Evolutionary conservation across 2,888 invertebrate genomes (phyloP).

Genomic region (Panzeria rudis): DNA sequence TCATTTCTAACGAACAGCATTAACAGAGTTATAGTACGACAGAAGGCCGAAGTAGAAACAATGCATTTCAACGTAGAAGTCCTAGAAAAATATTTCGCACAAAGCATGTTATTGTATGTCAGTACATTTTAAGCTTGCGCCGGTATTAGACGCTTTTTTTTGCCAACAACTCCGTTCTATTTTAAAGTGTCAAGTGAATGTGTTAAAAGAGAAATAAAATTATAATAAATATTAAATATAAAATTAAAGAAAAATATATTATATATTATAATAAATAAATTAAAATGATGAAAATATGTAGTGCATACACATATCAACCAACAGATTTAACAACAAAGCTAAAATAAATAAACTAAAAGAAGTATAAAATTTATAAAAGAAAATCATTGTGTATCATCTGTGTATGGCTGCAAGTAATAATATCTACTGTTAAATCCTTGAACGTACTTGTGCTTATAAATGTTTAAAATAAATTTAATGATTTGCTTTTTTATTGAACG

Average conservation of each 20-base stretch:
- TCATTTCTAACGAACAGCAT: conserved; percentile 5
- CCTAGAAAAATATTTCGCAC: conserved; percentile 23
- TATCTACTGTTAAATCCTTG: not conserved
- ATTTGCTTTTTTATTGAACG: not conserved
- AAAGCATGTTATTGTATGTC: conserved; percentile 61
- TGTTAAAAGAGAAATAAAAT: conserved; percentile 14
- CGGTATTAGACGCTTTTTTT: conserved; percentile 74
- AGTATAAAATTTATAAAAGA: not conserved
- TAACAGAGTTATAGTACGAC: conserved; percentile 42
- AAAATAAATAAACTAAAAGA: too few species aligned
- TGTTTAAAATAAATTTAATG: conserved; percentile 38
- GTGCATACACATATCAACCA: not conserved
- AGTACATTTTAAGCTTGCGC: conserved; percentile 76
- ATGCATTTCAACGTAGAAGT: conserved; percentile 6
- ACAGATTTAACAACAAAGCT: not conserved
- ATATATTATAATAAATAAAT: not conserved
- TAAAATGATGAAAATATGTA: not conserved
- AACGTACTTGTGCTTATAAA: not conserved
- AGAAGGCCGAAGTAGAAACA: conserved; percentile 6
- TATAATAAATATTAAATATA: conserved; percentile 4
- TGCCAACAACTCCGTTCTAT: not conserved
- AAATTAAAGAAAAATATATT: conserved; percentile 4
- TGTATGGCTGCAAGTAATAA: not conserved
- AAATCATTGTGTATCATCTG: not conserved
- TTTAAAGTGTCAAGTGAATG: conserved; percentile 5